Evolutionary conservation across 23 tunicate genomes (phyloP).

Genomic region (Oikopleura vanhoeffeni): DNA sequence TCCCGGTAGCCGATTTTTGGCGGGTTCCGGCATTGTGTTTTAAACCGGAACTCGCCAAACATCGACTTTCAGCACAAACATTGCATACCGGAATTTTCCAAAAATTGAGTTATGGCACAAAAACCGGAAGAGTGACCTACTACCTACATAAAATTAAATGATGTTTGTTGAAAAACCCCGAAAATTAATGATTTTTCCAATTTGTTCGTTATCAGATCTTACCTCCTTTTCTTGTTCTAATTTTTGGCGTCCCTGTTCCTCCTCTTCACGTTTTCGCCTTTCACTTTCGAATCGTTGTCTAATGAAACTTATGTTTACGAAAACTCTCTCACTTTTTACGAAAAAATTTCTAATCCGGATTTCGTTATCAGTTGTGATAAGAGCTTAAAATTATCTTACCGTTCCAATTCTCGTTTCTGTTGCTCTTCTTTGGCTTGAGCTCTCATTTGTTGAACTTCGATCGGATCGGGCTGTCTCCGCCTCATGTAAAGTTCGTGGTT

Average conservation of each 20-base stretch:
- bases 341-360: neutral
- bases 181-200: too few species aligned
- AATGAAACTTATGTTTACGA: neutral
- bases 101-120: too few species aligned
- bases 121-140: too few species aligned
- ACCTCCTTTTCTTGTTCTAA: slow-evolving; percentile 11
- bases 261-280: neutral
- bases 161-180: too few species aligned
- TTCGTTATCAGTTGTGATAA: neutral
- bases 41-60: too few species aligned
- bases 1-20: too few species aligned
- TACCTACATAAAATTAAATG: too few species aligned
- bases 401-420: slow-evolving; percentile 46
- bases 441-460: slow-evolving; percentile 98
- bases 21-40: too few species aligned
- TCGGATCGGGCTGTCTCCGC: slow-evolving; percentile 83
- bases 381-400: slow-evolving; percentile 18
- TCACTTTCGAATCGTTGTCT: slow-evolving; percentile 8
- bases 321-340: neutral
- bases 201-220: neutral
- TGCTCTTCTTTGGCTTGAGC: slow-evolving; percentile 75
- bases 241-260: neutral
- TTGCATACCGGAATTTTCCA: too few species aligned
- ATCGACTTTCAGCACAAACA: too few species aligned
- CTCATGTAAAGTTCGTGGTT: slow-evolving; percentile 98